Conservation (phyloP, 2,797 vertebrate genomes). For the Argya squamiceps region DNA sequence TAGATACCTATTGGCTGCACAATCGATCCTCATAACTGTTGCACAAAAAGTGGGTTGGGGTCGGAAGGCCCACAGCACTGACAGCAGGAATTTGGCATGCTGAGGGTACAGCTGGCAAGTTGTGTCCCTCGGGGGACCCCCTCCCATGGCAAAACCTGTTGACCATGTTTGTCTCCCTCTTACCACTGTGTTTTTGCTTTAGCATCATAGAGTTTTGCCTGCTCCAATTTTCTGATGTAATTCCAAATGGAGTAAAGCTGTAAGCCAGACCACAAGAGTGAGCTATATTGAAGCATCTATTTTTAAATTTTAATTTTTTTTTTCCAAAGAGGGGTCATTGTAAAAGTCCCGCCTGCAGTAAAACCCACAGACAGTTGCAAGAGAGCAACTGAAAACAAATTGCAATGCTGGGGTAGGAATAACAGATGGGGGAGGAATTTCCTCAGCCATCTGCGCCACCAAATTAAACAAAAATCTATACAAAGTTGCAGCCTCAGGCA, state of each 20-base stretch:
- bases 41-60: neutral
- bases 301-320: neutral
- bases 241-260: neutral
- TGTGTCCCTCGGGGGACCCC: neutral
- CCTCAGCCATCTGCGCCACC: neutral
- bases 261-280: neutral
- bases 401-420: neutral
- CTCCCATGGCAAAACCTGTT: neutral
- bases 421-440: neutral
- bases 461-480: conserved; percentile 3
- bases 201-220: neutral
- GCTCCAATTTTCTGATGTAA: neutral
- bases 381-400: neutral
- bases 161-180: neutral
- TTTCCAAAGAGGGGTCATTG: neutral
- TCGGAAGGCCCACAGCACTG: rapidly evolving
- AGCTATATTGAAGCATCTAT: neutral
- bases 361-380: neutral
- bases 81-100: neutral
- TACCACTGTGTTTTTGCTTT: neutral
- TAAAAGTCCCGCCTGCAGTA: neutral
- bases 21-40: neutral
- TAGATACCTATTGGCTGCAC: neutral
- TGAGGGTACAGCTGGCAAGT: neutral
- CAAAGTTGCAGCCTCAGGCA: neutral